phyloP scores from a whole-genome alignment of 1,140 invertebrate species.

The Bombus pyrosoma region DNA sequence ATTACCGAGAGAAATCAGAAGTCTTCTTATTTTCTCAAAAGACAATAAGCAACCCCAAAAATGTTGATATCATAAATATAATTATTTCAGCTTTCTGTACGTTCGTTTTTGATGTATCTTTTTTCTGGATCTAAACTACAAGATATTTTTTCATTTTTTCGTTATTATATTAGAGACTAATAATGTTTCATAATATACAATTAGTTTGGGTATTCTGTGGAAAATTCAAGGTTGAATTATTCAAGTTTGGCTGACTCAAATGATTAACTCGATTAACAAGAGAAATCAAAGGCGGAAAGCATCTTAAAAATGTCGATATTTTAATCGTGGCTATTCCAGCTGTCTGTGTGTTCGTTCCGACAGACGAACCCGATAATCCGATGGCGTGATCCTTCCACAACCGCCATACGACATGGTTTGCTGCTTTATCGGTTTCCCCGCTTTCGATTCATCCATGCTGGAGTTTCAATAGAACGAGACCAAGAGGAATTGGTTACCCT shows the following conservation, averaged over 20 bases:
- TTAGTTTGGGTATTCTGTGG: no score
- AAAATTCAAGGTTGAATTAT: no score
- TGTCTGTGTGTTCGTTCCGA: slow-evolving; percentile 29
- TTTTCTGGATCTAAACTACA: no score
- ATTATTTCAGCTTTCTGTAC: no score
- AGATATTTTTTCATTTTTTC: no score
- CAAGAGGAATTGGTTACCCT: slow-evolving; percentile 61
- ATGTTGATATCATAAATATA: neutral
- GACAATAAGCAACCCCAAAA: neutral
- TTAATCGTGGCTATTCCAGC: neutral
- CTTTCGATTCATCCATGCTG: slow-evolving; percentile 53
- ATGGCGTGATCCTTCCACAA: slow-evolving; percentile 45
- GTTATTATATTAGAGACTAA: no score
- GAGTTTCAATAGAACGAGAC: slow-evolving; percentile 55
- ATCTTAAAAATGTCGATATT: neutral
- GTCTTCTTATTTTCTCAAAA: neutral
- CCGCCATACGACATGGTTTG: slow-evolving; percentile 55
- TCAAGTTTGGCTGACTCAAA: no score
- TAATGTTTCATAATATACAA: no score
- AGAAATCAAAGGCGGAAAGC: neutral
- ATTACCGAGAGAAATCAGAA: neutral
- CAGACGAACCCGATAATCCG: slow-evolving; percentile 55
- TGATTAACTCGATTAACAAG: neutral
- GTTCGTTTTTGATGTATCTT: no score
- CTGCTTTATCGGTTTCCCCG: slow-evolving; percentile 54